Base-by-base conservation (phyloP, 1,140 invertebrate species). In the Pteromalus puparum region DNA sequence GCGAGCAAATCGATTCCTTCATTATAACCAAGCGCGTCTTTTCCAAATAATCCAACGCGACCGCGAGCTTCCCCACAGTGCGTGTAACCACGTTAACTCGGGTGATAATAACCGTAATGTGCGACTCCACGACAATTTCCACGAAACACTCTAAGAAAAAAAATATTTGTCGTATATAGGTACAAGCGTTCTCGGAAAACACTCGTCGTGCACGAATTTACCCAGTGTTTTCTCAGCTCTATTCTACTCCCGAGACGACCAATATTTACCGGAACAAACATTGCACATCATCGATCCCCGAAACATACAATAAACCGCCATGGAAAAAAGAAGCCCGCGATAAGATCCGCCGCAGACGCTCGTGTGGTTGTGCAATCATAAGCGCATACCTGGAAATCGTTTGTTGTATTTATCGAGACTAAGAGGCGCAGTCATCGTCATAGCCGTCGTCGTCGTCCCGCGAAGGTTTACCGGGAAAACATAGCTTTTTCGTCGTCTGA, bases 381-480 rank as follows among this genome's bases (percentile, higher is more conserved):
- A 0, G 24, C 24, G 6, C 48, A 61, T 61, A 61, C 68, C 12
- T 70, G 68, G 68, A 26, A 70, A 30, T 70, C 28, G 68, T 12
- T 30, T 28, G 68, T 30, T 18, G 26, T 80, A 68, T 68, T 70
- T 80, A 80, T 80, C 46, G 26, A 74, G 80, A 38, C 21, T 61
- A 0, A 18, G 6, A 61, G 53, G 53, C 18, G 53, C 53, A 61
- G 53, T 61, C 18, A 18, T 61, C 53, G 21, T 53, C 13, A 21
- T 18, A 2, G 30, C 18, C 2, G 21, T 53, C 13, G 53, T 18
- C 30, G 30, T 53, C 2, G 21, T 18, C 18, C 21, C 18, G 6
- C 4, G 65, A 70, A 26, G n/a, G 30, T 78, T 77, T 78, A 78
- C 82, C 38, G 42, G 15, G 76, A 79, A 84, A 84, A 84, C 26